Conservation (phyloP, 2,797 vertebrate species). For the Alcedo atthis region DNA sequence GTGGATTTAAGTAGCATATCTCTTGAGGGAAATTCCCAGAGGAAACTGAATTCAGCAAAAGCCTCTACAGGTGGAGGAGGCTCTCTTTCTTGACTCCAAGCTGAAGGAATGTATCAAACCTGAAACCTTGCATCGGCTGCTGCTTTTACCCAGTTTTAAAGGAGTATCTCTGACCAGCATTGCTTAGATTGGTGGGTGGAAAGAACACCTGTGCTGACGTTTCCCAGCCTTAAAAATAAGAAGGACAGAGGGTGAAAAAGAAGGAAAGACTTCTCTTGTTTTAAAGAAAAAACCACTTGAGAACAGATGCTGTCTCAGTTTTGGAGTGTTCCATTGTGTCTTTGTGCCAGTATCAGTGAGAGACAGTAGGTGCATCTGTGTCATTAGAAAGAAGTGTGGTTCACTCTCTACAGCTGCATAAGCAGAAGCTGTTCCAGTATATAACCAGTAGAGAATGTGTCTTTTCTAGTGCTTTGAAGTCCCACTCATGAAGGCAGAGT, state of each 20-base stretch:
- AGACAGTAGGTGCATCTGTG: slow-evolving; percentile 1
- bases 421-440: not conserved
- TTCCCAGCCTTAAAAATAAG: not conserved
- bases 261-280: not conserved
- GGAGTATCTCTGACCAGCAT: not conserved
- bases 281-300: not conserved
- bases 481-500: not conserved
- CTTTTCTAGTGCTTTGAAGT: not conserved
- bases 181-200: not conserved
- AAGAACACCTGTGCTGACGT: not conserved
- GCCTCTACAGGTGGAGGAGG: not conserved
- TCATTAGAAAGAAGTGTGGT: slow-evolving; percentile 18
- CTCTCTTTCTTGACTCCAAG: not conserved
- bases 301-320: not conserved
- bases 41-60: not conserved
- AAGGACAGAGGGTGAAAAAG: not conserved
- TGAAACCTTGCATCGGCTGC: not conserved
- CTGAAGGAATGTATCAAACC: not conserved
- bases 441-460: not conserved
- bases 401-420: not conserved
- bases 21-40: not conserved
- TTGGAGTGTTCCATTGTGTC: not conserved
- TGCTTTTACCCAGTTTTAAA: not conserved
- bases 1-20: not conserved
- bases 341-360: not conserved